Conservation (phyloP, 2,888 invertebrate genomes). For the Brachyptera putata region DNA sequence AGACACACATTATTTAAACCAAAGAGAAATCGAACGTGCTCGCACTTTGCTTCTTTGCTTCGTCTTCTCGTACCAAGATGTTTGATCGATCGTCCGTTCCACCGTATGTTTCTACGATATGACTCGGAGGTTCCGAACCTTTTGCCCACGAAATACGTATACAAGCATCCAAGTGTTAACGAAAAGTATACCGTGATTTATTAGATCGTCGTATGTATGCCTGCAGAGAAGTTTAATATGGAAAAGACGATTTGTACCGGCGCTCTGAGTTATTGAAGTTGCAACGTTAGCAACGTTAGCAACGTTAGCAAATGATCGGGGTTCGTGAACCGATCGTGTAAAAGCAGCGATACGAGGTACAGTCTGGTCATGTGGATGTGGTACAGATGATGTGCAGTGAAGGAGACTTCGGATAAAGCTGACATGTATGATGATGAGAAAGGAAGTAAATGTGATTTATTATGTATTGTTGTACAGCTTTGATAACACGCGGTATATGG, state of each 20-base stretch:
- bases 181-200: slow-evolving; percentile 9
- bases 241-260: slow-evolving; percentile 18
- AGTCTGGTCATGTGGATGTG: too few species aligned
- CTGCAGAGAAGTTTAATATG: slow-evolving; percentile 22
- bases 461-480: too few species aligned
- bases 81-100: too few species aligned
- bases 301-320: slow-evolving; percentile 15
- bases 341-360: slow-evolving; percentile 4
- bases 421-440: too few species aligned
- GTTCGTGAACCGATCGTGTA: slow-evolving; percentile 5
- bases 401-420: too few species aligned
- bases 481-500: too few species aligned
- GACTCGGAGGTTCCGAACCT: too few species aligned
- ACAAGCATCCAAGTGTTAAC: slow-evolving; percentile 5
- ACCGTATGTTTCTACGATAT: too few species aligned
- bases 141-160: slow-evolving; percentile 11
- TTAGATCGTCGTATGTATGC: neutral
- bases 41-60: slow-evolving; percentile 3
- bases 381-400: too few species aligned
- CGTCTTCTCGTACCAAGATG: too few species aligned
- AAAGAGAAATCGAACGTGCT: slow-evolving; percentile 15
- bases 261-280: slow-evolving; percentile 3
- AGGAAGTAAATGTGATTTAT: too few species aligned
- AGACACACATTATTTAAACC: slow-evolving; percentile 20
- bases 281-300: slow-evolving; percentile 10